Conservation (phyloP, 1,140 invertebrate genomes). For the Oncopodura yosiiana region DNA sequence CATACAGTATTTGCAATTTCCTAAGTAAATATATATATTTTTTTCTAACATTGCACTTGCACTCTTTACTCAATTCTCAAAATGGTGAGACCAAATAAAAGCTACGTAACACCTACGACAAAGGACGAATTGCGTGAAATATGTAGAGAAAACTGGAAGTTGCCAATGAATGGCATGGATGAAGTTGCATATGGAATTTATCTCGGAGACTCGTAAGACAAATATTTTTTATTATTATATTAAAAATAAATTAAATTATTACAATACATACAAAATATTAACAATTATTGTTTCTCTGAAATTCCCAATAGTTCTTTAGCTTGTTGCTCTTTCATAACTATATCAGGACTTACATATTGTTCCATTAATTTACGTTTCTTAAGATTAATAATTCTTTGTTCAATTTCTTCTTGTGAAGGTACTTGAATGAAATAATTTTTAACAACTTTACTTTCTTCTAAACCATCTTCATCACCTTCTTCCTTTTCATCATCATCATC, state of each 20-base stretch:
- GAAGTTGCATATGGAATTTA: constrained; percentile 6
- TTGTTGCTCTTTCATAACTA: constrained; percentile 17
- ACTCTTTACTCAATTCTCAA: neutral
- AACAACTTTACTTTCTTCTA: constrained; percentile 44
- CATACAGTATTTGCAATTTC: neutral
- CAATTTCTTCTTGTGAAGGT: constrained; percentile 77
- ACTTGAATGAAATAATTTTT: constrained; percentile 62
- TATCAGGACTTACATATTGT: constrained; percentile 25
- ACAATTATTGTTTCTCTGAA: neutral
- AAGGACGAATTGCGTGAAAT: constrained; percentile 3
- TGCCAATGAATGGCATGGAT: constrained; percentile 4
- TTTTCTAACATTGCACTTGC: no score
- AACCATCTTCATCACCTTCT: constrained; percentile 40
- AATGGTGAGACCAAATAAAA: neutral
- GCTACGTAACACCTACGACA: neutral
- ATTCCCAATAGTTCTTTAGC: constrained; percentile 15
- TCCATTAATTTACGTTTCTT: constrained; percentile 72
- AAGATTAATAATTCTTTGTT: constrained; percentile 72
- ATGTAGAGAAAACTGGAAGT: neutral
- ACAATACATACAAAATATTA: neutral
- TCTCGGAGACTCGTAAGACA: constrained; percentile 4
- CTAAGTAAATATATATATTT: neutral
- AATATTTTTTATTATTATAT: neutral
- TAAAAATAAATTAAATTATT: neutral
- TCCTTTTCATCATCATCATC: constrained; percentile 40